Base-by-base conservation (phyloP, 2,113 vertebrate species). In the Puntigrus tetrazona region DNA sequence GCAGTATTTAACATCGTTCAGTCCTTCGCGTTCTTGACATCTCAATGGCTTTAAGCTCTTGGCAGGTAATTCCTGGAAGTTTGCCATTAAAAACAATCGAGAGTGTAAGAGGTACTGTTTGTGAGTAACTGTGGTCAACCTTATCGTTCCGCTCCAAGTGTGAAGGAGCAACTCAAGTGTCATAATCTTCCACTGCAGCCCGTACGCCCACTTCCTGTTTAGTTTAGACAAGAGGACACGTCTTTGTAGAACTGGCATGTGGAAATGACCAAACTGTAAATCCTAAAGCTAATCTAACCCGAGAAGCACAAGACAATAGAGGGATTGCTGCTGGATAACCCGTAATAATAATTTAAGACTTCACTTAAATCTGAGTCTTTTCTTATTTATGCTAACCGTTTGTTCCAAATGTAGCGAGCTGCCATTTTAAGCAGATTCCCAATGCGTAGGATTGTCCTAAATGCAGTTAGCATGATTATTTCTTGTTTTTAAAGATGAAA, bases 141-240 rank as follows among this genome's bases (percentile, higher is more conserved):
- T 88, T 86, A 86, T 84, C 84, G 63, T 72, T 83, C 29, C 25
- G 73, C 50, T 74, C 43, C 81, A 88, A 86, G 83, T 76, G 69
- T 63, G 79, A 83, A 67, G 47, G 70, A 84, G 36, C 43, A 57
- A 20, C 61, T 52, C 25, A 10, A 41, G 75, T 83, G 63, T 72
- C 75, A 57, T 61, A 85, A 88, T 86, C 77, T 63, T 70, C 9
- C 36, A 16, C 43, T 45, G 85, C 57, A 70, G 82, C 59, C 77
- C 14, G 63, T 81, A 59, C n/a, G n/a, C 61, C 70, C 25, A 76
- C 41, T 29, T 1, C 5, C 73, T 88, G 86, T 87, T 61, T 36
- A 57, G 75, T 55, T 80, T 27, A 82, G 59, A 29, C 67, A 55
- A 80, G 67, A 81, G 22, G 27, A 7, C n/a, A 59, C 9, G 11